Evolutionary conservation across 1,140 invertebrate genomes (phyloP), one percentile per base, ranked within the genome.

Genomic region (Aphaenogaster floridana): DNA sequence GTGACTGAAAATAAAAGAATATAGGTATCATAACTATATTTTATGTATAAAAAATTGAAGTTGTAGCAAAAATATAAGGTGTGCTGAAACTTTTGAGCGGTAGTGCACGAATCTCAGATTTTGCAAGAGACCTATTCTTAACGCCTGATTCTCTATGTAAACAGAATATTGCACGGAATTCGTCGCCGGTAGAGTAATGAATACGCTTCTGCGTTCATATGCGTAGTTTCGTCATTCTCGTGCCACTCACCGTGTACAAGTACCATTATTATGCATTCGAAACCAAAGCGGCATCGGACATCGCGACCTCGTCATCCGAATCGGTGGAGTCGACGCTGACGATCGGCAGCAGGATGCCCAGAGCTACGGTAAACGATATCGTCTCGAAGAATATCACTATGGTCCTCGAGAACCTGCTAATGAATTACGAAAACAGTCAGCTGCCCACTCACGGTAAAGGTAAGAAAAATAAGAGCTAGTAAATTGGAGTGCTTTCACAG

Each of bases 381-480:
- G 96, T 98, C 0, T 97, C 97, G 42, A 97, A 96, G 86, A 98
- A 98, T 91, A 98, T 98, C 45, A 98, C 98, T 0, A 96, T 97
- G 90, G 97, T 99, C 0, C 94, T 99, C 72, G 98, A 99, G 92
- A 98, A 98, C 92, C 95, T 99, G 7, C 95, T 99, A 68, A 97
- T 98, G 93, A 98, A 98, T 91, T 99, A 99, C 92, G 98, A 99
- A 94, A 98, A 98, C 91, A 98, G 97, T 13, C 97, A 99, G 85
- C 95, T 98, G 66, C 98, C 98, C 6, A 98, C 97, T 3, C 97
- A 98, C 90, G 97, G 97, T 45, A 97, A 97, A 96, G 97, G 98
- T 97, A 94, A 90, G 36, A 42, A 50, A 45, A 45, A n/a, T 3
- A 54, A 28, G 8, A n/a, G 0, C 42, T 50, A 66, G 4, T 52